Base-by-base conservation (phyloP, 2,797 vertebrate species). In the Hirundo rustica region DNA sequence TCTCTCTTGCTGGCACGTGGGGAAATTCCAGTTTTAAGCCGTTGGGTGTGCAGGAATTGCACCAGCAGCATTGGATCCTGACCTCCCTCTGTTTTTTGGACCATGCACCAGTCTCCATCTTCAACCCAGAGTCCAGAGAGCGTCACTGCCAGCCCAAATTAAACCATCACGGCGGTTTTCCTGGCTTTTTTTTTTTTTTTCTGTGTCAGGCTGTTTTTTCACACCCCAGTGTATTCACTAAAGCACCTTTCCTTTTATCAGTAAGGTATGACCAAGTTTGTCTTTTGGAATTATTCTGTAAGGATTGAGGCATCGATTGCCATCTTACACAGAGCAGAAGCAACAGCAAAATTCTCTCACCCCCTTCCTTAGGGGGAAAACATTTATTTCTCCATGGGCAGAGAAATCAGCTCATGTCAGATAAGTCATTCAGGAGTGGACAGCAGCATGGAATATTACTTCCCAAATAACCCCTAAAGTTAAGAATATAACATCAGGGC, bases 201-300 rank as follows among this genome's bases (percentile, higher is more conserved):
- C 27, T 23, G 7, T 62, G 30, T 86, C 89, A 88, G 27, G 19
- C 44, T 74, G 25, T 40, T 77, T 27, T 34, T 48, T 55, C n/a
- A n/a, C 12, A 10, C 16, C 36, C 40, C 81, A 72, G 13, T 27
- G 10, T 62, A 73, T 70, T 85, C 2, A 2, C 47, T 66, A 36
- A 75, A 86, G 57, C 27, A 68, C 38, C 48, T 89, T 68, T 62
- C 71, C 67, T 71, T 80, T 85, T 68, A 71, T 78, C 93, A 75
- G 38, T 58, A 93, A 89, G 44, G 42, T 94, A 93, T 85, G 92
- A 87, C 74, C 82, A 92, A 65, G 57, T 72, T 96, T 96, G 82
- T 88, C 85, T 93, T 74, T 50, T 51, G 48, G 72, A 81, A 96
- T 95, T 88, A 76, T 76, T 40, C 85, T 88, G 91, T 75, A 72